Evolutionary conservation across 2,888 invertebrate genomes (phyloP).

Genomic region (Vandiemenella viatica): DNA sequence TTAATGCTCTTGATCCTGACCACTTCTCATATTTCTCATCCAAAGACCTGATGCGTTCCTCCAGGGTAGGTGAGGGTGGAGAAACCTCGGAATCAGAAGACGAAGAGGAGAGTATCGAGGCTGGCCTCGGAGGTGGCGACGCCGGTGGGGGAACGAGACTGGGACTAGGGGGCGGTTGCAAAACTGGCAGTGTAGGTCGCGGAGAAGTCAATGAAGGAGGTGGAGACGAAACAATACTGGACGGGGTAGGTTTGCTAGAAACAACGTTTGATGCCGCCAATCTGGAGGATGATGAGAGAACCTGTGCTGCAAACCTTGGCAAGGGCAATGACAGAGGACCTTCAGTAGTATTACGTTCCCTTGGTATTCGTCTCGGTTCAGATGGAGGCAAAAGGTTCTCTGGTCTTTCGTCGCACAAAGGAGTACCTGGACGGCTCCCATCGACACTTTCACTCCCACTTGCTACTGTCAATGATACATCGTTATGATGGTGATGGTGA

Average conservation of each 20-base stretch:
- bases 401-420: slow-evolving; percentile 65
- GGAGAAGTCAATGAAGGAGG: slow-evolving; percentile 17
- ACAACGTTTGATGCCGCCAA: slow-evolving; percentile 4
- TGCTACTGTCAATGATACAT: slow-evolving; percentile 25
- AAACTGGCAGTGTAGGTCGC: slow-evolving; percentile 28
- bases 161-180: slow-evolving; percentile 31
- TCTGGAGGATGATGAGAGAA: slow-evolving; percentile 27
- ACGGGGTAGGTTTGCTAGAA: slow-evolving; percentile 3
- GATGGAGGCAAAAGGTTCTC: slow-evolving; percentile 57
- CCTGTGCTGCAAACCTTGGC: slow-evolving; percentile 71
- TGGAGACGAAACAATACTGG: slow-evolving; percentile 4
- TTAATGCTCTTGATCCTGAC: slow-evolving; percentile 52
- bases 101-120: slow-evolving; percentile 57
- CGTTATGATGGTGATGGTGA: slow-evolving; percentile 28
- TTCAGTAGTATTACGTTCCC: slow-evolving; percentile 42
- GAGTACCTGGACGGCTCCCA: slow-evolving; percentile 72
- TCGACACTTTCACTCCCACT: slow-evolving; percentile 45
- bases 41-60: slow-evolving; percentile 79
- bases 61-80: slow-evolving; percentile 53
- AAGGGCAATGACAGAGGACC: slow-evolving; percentile 70
- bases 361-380: slow-evolving; percentile 56
- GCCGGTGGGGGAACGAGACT: slow-evolving; percentile 36
- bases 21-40: slow-evolving; percentile 89
- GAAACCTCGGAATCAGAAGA: slow-evolving; percentile 54
- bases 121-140: slow-evolving; percentile 40